phyloP scores from a whole-genome alignment of 1,140 invertebrate species.

The Drosophila funebris region DNA sequence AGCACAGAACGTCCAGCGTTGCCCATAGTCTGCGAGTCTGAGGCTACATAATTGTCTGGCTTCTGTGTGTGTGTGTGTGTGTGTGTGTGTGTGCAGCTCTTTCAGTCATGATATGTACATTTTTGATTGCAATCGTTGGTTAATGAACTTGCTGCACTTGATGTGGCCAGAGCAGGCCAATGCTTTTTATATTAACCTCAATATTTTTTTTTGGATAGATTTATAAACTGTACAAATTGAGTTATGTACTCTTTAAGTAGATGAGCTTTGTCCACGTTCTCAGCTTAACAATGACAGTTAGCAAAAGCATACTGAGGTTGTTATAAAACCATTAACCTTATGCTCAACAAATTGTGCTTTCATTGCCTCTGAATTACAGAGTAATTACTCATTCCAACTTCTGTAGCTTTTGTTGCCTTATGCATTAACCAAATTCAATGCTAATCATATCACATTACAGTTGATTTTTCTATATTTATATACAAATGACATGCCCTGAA shows the following conservation, averaged over 20 bases:
- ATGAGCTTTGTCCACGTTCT: too few relatives aligned
- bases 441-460: background rate
- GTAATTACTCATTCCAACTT: background rate
- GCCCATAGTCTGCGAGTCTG: slow-evolving; percentile 14
- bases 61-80: slow-evolving; percentile 39
- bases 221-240: slow-evolving; percentile 5
- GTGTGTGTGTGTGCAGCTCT: slow-evolving; percentile 38
- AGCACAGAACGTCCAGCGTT: slow-evolving; percentile 1
- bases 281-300: too few relatives aligned
- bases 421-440: background rate
- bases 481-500: background rate
- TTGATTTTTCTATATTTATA: background rate
- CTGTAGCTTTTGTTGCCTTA: background rate
- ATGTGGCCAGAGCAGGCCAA: background rate
- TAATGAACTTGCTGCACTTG: slow-evolving; percentile 34
- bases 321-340: too few relatives aligned
- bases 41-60: slow-evolving; percentile 44
- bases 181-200: slow-evolving; percentile 1
- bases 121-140: slow-evolving; percentile 47
- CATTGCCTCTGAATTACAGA: too few relatives aligned
- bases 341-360: too few relatives aligned
- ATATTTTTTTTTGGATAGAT: background rate
- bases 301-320: background rate
- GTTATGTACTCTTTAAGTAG: background rate
- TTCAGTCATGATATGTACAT: slow-evolving; percentile 31